Evolutionary conservation across 2,113 vertebrate genomes (phyloP), one percentile per base, ranked within the genome.

Genomic region (Rhinoderma darwinii): DNA sequence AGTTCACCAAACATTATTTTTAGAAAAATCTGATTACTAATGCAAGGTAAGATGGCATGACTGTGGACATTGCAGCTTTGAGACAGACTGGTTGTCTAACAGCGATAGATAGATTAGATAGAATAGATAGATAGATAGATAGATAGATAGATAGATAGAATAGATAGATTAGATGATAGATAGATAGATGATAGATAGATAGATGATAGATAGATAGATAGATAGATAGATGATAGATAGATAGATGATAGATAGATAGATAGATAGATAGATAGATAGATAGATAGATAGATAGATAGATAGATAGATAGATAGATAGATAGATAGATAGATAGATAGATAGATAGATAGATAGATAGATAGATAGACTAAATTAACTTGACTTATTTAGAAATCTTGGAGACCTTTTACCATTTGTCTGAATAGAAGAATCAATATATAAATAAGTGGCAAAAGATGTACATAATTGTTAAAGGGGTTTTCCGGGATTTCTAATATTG

Each of bases 231-330:
- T 63, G 59, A 63, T 30, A 27, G 25, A 61, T 9, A 11, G 56
- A 27, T 27, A 2, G 22, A 20, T 54, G 15, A 54, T 54, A 20
- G 15, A 54, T 54, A 20, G 51, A 54, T 54, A 20, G 51, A 54
- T 54, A n/a, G 54, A 59, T 59, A 59, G 54, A 59, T 59, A 59
- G 54, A 59, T 59, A 59, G 54, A 59, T 59, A 59, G 54, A n/a
- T n/a, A n/a, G 9, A 47, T 12, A 47, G 44, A 8, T 47, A 7
- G 9, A 11, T 47, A 44, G 12, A 44, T 63, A 63, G 59, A 63
- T 63, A 63, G 59, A 63, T 30, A 63, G 25, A n/a, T 61, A 61
- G 56, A 61, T 27, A 27, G 59, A 63, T 63, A 63, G 59, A 63
- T 30, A 27, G 25, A 61, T 9, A 11, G 56, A 27, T 27, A 2